phyloP scores from a whole-genome alignment of 2,888 invertebrate genomes.

The Bimastos eiseni region DNA sequence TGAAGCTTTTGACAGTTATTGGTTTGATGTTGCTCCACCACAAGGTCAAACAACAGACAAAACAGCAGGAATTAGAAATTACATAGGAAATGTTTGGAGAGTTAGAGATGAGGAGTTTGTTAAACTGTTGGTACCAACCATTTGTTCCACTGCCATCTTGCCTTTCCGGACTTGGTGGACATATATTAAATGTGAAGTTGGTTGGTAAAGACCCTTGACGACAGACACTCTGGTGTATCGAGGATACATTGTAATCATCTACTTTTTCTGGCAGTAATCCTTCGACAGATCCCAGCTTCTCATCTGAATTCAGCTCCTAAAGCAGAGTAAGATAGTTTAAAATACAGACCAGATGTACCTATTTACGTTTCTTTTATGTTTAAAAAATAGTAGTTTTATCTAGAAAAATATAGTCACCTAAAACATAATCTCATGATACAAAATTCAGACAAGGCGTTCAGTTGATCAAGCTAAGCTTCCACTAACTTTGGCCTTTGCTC shows the following conservation, averaged over 20 bases:
- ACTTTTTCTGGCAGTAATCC: not conserved
- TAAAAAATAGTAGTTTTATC: not conserved
- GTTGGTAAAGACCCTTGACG: slow-evolving; percentile 19
- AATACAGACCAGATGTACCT: not conserved
- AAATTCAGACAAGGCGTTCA: not conserved
- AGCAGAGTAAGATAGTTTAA: not conserved
- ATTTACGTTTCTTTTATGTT: too few relatives aligned
- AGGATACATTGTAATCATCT: not conserved
- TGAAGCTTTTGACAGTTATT: not conserved
- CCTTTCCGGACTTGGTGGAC: slow-evolving; percentile 36
- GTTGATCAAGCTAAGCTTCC: not conserved
- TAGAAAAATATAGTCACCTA: not conserved
- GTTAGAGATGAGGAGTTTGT: too few relatives aligned
- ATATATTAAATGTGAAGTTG: slow-evolving; percentile 34
- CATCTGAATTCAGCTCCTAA: slow-evolving; percentile 8
- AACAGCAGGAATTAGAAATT: not conserved
- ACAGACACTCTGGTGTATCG: not conserved
- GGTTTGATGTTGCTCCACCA: not conserved
- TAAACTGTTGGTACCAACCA: not conserved
- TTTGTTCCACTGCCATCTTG: not conserved
- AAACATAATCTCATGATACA: not conserved
- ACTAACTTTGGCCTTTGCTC: slow-evolving; percentile 15
- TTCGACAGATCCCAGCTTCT: not conserved
- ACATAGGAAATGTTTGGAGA: not conserved
- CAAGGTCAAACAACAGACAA: not conserved